A percentile compares a stretch with the other conserved stretches of the same genome.
phyloP scores from a whole-genome alignment of 2,888 invertebrate genomes.

The Sepioteuthis lessoniana region DNA sequence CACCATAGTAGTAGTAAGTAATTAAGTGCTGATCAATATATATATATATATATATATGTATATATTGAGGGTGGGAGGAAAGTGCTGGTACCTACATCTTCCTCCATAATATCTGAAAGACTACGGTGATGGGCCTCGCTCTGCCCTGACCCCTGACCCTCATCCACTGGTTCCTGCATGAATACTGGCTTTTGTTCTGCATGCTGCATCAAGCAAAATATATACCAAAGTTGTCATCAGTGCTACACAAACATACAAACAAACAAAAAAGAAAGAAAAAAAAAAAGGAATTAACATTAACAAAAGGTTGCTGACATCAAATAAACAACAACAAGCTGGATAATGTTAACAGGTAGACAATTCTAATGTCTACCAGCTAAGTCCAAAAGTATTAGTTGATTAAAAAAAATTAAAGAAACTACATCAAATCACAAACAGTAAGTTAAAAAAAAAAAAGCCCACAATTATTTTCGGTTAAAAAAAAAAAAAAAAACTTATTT shows the following conservation, averaged over 20 bases:
- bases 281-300: not conserved
- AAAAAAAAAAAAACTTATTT: too few species aligned
- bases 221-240: constrained; percentile 47
- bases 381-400: too few species aligned
- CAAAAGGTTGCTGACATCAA: constrained; percentile 15
- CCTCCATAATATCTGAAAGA: constrained; percentile 70
- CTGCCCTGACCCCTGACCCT: constrained; percentile 51
- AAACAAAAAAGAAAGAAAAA: not conserved
- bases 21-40: constrained; percentile 34
- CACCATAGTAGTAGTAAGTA: not conserved
- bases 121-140: constrained; percentile 64
- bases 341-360: not conserved
- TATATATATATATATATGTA: not conserved
- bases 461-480: too few species aligned
- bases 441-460: too few species aligned
- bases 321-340: constrained; percentile 15
- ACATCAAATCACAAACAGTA: too few species aligned
- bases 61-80: constrained; percentile 25
- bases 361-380: not conserved
- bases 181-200: constrained; percentile 71
- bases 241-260: constrained; percentile 39
- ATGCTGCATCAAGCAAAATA: constrained; percentile 57
- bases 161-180: constrained; percentile 69
- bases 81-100: constrained; percentile 53
- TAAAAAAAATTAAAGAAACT: too few species aligned